Percentiles rank a stretch among this genome's conserved stretches.
These are phyloP conservation scores for Glossophaga mutica DNA, from an alignment of 2,797 vertebrate species.

Conservation along the genomic window DNA sequence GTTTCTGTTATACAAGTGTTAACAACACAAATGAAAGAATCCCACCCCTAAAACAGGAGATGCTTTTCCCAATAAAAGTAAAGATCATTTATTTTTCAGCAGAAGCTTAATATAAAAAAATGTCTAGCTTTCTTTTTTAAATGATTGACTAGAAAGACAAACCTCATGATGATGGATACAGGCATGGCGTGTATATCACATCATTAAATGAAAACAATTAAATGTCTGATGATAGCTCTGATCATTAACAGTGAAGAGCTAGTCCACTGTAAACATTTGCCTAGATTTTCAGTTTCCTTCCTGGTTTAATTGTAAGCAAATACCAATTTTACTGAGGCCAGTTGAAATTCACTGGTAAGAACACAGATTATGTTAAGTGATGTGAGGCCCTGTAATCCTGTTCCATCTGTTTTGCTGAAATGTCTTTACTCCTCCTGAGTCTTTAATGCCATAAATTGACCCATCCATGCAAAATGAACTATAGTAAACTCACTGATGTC, in stretches of 20 bases:
- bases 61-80: background rate
- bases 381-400: background rate
- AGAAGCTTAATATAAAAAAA: background rate
- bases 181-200: background rate
- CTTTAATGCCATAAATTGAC: slow-evolving; percentile 59
- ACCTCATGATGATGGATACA: background rate
- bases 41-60: background rate
- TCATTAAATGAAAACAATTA: background rate
- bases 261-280: background rate
- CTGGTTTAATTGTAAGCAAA: slow-evolving; percentile 11
- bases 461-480: slow-evolving; percentile 72
- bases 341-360: slow-evolving; percentile 16
- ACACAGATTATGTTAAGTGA: background rate
- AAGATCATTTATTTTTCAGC: slow-evolving; percentile 15
- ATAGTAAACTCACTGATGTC: slow-evolving; percentile 79
- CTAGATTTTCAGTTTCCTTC: background rate
- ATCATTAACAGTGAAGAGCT: background rate
- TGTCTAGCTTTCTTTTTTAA: background rate
- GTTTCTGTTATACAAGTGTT: background rate
- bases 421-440: slow-evolving; percentile 56
- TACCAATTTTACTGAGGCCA: background rate
- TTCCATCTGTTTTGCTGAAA: background rate
- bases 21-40: slow-evolving; percentile 21
- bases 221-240: background rate
- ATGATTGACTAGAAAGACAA: background rate